phyloP scores from a whole-genome alignment of 2,797 vertebrate genomes.

The Rousettus madagascariensis region DNA sequence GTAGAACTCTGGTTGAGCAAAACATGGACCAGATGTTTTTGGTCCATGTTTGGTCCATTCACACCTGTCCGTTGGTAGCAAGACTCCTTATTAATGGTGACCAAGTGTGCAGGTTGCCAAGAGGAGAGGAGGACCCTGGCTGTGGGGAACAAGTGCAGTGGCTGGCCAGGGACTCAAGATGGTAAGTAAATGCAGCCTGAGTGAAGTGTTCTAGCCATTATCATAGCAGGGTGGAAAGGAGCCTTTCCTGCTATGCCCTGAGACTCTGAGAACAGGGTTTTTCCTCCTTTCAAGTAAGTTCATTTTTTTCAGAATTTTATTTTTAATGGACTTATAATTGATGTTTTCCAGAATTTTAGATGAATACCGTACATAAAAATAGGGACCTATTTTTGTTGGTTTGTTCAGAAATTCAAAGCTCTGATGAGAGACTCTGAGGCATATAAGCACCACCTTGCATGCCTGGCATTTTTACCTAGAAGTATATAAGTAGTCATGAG shows the following conservation, averaged over 20 bases:
- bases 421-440: not conserved
- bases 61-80: not conserved
- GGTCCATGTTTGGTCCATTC: too few species aligned
- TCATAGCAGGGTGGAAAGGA: not conserved
- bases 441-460: not conserved
- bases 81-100: not conserved
- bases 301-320: not conserved
- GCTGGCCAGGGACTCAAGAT: conserved; percentile 34
- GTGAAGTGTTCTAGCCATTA: not conserved
- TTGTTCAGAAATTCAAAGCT: not conserved
- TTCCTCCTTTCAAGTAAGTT: not conserved
- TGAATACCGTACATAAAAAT: not conserved
- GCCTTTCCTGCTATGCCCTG: not conserved
- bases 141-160: not conserved
- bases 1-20: not conserved
- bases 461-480: not conserved
- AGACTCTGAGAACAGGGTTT: not conserved
- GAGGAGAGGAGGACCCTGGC: not conserved
- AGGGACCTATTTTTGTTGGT: not conserved
- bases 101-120: not conserved
- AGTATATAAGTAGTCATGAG: not conserved
- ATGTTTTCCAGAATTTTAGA: not conserved
- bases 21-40: not conserved
- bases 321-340: not conserved
- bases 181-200: not conserved